A percentile compares a stretch with the other conserved stretches of the same genome.
phyloP scores from a whole-genome alignment of 2,888 invertebrate genomes.

The Lacanobia oleracea region DNA sequence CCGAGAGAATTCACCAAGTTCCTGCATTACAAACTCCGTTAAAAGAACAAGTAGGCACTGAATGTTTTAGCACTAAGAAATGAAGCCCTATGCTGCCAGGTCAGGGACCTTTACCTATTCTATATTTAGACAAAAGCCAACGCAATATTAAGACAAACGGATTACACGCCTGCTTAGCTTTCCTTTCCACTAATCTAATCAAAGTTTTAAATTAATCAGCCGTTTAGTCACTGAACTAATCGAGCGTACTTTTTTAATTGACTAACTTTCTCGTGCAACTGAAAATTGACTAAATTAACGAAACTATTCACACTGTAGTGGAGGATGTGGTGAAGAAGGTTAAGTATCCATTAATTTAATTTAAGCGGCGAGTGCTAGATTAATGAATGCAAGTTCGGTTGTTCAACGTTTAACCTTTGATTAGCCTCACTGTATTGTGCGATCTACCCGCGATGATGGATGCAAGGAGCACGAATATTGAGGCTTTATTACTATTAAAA shows the following conservation, averaged over 20 bases:
- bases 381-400: constrained; percentile 64
- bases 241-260: constrained; percentile 34
- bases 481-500: background rate
- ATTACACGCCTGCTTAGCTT: constrained; percentile 30
- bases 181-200: constrained; percentile 47
- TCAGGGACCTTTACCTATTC: background rate
- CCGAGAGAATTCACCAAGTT: background rate
- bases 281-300: constrained; percentile 36
- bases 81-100: background rate
- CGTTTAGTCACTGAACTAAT: constrained; percentile 41
- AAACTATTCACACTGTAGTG: constrained; percentile 34
- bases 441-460: constrained; percentile 31
- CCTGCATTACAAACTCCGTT: background rate
- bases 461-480: background rate
- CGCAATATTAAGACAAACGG: constrained; percentile 17
- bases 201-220: constrained; percentile 48
- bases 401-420: constrained; percentile 65
- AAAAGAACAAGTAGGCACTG: background rate
- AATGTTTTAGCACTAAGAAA: background rate
- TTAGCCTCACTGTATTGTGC: constrained; percentile 59
- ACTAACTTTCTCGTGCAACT: constrained; percentile 38
- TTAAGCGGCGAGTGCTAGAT: constrained; percentile 54
- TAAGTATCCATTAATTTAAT: constrained; percentile 63
- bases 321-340: constrained; percentile 53
- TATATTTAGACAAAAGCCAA: background rate